These are phyloP conservation scores for Liposcelis brunnea DNA, from an alignment of 2,888 invertebrate genomes.

Conservation along the genomic window DNA sequence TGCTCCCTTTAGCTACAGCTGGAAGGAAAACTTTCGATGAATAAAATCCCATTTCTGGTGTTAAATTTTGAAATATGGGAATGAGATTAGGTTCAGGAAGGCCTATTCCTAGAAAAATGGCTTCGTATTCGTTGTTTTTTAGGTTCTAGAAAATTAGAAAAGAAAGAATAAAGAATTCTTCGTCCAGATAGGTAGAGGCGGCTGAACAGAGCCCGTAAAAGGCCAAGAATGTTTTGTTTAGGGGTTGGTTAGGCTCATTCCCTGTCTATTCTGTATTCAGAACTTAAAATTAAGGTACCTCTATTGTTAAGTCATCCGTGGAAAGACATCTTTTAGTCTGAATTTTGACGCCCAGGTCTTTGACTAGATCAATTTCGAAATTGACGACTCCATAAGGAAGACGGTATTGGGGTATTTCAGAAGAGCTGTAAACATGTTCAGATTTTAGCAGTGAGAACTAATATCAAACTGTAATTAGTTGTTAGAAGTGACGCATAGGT, in stretches of 20 bases:
- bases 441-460: no score
- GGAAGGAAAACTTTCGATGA: constrained; percentile 92
- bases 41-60: constrained; percentile 69
- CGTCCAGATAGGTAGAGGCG: background rate
- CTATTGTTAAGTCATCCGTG: constrained; percentile 50
- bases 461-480: no score
- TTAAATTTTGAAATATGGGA: constrained; percentile 58
- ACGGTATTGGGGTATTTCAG: constrained; percentile 95
- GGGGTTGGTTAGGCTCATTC: no score
- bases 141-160: constrained; percentile 38
- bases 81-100: constrained; percentile 76
- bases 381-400: constrained; percentile 82
- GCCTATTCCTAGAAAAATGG: constrained; percentile 74
- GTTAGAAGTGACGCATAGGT: background rate
- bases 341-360: constrained; percentile 84
- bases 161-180: constrained; percentile 1
- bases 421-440: constrained; percentile 55
- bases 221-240: background rate
- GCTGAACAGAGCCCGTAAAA: background rate
- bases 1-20: constrained; percentile 71
- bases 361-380: constrained; percentile 80
- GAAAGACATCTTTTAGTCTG: constrained; percentile 54
- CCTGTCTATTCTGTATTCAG: no score
- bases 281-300: constrained; percentile 28
- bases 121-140: constrained; percentile 47